These are phyloP conservation scores for Cotesia vestalis DNA, from an alignment of 1,140 invertebrate species.

Conservation along the genomic window DNA sequence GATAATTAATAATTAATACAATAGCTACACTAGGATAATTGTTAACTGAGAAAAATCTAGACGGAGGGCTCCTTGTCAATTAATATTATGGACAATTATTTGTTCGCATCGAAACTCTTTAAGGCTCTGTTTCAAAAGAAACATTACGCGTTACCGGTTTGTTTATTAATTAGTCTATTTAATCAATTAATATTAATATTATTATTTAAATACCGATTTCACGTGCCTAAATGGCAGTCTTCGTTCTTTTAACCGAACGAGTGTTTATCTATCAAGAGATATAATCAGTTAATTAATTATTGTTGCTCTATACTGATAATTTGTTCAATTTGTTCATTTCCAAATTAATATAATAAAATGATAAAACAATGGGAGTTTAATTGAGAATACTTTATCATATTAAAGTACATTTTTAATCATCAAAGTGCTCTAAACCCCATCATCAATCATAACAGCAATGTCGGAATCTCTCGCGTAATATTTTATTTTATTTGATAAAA, in stretches of 20 bases:
- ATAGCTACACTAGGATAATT: neutral
- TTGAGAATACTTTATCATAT: neutral
- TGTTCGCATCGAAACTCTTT: constrained; percentile 25
- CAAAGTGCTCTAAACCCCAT: constrained; percentile 19
- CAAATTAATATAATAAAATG: neutral
- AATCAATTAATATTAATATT: constrained; percentile 3
- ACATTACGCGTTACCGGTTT: constrained; percentile 30
- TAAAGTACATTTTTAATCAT: constrained; percentile 23
- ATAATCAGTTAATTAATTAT: neutral
- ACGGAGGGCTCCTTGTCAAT: constrained; percentile 10
- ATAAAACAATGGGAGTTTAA: no score
- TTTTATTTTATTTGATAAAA: neutral
- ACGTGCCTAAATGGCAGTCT: constrained; percentile 44
- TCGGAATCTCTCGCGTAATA: no score
- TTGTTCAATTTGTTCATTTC: neutral
- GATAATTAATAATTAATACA: neutral
- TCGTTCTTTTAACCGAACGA: constrained; percentile 31
- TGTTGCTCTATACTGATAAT: neutral
- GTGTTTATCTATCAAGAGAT: constrained; percentile 12
- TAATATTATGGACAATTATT: constrained; percentile 21
- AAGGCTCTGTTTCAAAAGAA: constrained; percentile 38
- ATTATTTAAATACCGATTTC: neutral
- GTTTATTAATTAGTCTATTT: neutral
- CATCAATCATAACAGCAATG: neutral
- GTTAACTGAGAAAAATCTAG: constrained; percentile 24